A percentile compares a stretch with the other conserved stretches of the same genome.
These are phyloP conservation scores for Odontomachus brunneus DNA, from an alignment of 1,140 invertebrate genomes.

Conservation along the genomic window DNA sequence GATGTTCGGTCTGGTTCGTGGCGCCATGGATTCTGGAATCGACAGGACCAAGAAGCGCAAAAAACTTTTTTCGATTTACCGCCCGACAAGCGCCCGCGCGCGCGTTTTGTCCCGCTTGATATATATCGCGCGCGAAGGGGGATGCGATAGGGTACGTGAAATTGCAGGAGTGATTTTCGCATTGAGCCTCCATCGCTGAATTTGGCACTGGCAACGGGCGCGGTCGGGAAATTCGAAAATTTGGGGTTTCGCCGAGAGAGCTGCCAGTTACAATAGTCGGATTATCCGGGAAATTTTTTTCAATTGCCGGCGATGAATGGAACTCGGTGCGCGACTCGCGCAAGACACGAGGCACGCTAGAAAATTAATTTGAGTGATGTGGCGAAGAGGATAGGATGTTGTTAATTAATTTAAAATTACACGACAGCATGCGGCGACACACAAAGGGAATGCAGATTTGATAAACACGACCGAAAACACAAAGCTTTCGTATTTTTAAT, in stretches of 20 bases:
- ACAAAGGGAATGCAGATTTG: not conserved
- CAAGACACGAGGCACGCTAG: too few species aligned
- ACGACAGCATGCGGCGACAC: not conserved
- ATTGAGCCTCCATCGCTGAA: not conserved
- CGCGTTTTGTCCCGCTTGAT: slow-evolving; percentile 16
- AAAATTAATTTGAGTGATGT: not conserved
- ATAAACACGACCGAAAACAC: too few species aligned
- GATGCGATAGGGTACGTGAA: not conserved
- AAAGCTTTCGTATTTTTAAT: too few species aligned
- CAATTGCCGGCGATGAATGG: too few species aligned
- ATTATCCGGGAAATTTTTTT: not conserved
- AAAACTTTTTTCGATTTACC: slow-evolving; percentile 69
- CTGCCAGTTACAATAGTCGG: not conserved
- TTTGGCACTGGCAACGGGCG: not conserved
- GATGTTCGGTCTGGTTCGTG: slow-evolving; percentile 66
- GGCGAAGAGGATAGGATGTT: too few species aligned
- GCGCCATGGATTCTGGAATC: slow-evolving; percentile 63
- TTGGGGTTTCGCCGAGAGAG: not conserved
- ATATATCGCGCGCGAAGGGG: slow-evolving; percentile 1
- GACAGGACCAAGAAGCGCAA: slow-evolving; percentile 56
- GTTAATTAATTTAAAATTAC: slow-evolving; percentile 11
- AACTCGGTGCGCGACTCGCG: too few species aligned
- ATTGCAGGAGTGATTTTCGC: slow-evolving; percentile 30
- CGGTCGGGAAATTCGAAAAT: not conserved
- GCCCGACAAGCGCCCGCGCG: slow-evolving; percentile 18